Conservation (phyloP, 1,140 invertebrate genomes). For the Sogatella furcifera region DNA sequence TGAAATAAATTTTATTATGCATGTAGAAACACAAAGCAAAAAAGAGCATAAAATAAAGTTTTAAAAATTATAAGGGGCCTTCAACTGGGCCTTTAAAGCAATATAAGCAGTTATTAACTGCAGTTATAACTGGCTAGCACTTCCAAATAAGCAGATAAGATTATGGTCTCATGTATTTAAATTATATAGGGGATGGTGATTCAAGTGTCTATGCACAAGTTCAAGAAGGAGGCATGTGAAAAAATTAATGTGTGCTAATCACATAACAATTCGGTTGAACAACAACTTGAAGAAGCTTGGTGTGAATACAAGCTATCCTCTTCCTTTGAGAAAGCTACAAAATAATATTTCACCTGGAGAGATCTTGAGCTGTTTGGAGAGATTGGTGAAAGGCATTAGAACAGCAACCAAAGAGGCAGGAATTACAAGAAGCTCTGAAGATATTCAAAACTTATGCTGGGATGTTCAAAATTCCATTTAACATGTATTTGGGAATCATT, state of each 20-base stretch:
- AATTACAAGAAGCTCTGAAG: not conserved
- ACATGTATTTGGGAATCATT: not conserved
- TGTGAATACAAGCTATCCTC: not conserved
- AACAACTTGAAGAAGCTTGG: not conserved
- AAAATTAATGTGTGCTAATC: slow-evolving; percentile 12
- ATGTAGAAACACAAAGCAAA: slow-evolving; percentile 9
- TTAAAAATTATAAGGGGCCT: not conserved
- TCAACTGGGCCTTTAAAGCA: slow-evolving; percentile 11
- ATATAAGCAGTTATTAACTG: no score
- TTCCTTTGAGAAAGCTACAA: not conserved
- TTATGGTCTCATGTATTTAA: not conserved
- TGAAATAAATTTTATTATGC: slow-evolving; percentile 14
- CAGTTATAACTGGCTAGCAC: slow-evolving; percentile 6
- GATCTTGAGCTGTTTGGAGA: not conserved
- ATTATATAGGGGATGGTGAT: slow-evolving; percentile 10
- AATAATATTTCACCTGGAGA: not conserved
- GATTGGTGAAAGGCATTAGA: not conserved
- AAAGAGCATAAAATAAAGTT: not conserved
- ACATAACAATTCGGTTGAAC: slow-evolving; percentile 4
- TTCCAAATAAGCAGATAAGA: slow-evolving; percentile 3
- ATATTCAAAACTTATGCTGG: not conserved
- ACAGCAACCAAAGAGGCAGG: not conserved
- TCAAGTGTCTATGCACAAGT: slow-evolving; percentile 8
- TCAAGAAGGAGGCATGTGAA: slow-evolving; percentile 2
- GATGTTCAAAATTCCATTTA: not conserved